phyloP scores from a whole-genome alignment of 2,113 vertebrate species.

The Trematocara zebra region DNA sequence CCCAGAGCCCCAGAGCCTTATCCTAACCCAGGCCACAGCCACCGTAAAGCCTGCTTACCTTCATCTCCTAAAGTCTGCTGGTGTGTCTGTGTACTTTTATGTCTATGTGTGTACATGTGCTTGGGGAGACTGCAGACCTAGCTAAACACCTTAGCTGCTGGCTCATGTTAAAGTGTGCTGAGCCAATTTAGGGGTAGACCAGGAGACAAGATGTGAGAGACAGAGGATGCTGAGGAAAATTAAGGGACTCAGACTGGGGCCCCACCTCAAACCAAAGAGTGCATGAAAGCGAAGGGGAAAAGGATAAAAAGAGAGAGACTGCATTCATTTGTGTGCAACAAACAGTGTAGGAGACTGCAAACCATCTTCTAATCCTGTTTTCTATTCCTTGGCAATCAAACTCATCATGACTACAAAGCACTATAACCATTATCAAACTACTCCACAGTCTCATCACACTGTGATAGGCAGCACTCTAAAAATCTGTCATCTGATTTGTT shows the following conservation, averaged over 20 bases:
- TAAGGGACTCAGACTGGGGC: not conserved
- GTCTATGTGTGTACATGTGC: slow-evolving; percentile 19
- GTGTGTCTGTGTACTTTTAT: slow-evolving; percentile 41
- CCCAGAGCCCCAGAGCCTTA: slow-evolving; percentile 61
- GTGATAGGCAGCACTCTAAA: not conserved
- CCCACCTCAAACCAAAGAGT: not conserved
- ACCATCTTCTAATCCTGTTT: not conserved
- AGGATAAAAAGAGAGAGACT: not conserved
- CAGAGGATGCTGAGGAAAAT: not conserved
- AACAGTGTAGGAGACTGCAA: not conserved
- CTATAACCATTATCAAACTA: not conserved
- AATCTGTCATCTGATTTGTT: slow-evolving; percentile 10
- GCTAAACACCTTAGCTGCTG: slow-evolving; percentile 64
- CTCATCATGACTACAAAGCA: not conserved
- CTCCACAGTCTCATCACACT: slow-evolving; percentile 2
- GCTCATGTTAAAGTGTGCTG: slow-evolving; percentile 50
- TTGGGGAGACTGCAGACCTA: slow-evolving; percentile 39
- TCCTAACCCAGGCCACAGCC: slow-evolving; percentile 63
- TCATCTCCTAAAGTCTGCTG: slow-evolving; percentile 53
- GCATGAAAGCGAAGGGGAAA: not conserved
- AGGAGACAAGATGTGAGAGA: slow-evolving; percentile 4
- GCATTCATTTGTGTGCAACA: not conserved
- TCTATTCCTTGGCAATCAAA: not conserved
- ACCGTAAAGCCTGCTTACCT: slow-evolving; percentile 68
- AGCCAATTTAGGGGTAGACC: slow-evolving; percentile 22